Evolutionary conservation across 2,797 vertebrate species (phyloP).

Genomic region (Silurus lanzhouensis): DNA sequence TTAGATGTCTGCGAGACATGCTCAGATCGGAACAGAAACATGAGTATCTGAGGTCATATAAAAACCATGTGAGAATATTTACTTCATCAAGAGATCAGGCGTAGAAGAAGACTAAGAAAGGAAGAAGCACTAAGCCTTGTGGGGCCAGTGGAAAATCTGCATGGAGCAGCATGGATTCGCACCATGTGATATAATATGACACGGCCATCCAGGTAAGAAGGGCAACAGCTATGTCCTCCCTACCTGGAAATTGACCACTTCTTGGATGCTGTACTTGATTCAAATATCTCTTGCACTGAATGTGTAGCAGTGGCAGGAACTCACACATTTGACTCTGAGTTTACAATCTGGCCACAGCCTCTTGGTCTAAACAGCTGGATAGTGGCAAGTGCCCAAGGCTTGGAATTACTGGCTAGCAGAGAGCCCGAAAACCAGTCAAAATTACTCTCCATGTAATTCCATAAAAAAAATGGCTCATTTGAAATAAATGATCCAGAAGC

Average conservation of each 20-base stretch:
- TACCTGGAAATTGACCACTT: neutral
- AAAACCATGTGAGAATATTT: slow-evolving; percentile 6
- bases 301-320: no score
- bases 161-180: neutral
- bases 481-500: neutral
- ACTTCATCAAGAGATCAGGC: neutral
- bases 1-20: neutral
- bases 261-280: neutral
- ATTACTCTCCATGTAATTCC: neutral
- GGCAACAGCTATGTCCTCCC: no score
- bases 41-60: neutral
- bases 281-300: neutral
- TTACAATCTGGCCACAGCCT: neutral
- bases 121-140: neutral
- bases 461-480: neutral
- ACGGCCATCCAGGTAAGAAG: neutral
- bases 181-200: neutral
- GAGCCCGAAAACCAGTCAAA: neutral
- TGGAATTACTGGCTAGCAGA: neutral
- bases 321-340: neutral
- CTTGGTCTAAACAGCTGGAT: neutral
- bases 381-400: neutral
- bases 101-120: neutral
- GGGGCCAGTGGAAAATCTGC: neutral
- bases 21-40: neutral